Evolutionary conservation across 1,140 invertebrate species (phyloP).

Genomic region (Drosophila lini): DNA sequence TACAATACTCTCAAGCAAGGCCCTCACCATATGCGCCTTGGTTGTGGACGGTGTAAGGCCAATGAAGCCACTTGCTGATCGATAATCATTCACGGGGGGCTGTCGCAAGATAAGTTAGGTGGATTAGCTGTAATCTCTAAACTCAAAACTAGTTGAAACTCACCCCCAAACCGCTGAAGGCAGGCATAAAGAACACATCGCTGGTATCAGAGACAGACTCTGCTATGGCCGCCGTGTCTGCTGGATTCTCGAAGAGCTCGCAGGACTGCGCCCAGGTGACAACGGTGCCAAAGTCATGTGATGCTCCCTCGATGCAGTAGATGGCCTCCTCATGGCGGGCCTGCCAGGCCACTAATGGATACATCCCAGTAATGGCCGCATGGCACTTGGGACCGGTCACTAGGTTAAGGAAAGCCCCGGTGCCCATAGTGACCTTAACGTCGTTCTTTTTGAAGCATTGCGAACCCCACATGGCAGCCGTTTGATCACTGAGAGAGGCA

Average conservation of each 20-base stretch:
- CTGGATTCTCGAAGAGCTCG: conserved; percentile 89
- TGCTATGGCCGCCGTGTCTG: conserved; percentile 90
- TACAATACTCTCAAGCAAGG: conserved; percentile 94
- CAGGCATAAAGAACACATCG: conserved; percentile 95
- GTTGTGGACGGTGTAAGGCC: conserved; percentile 92
- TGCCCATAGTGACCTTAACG: conserved; percentile 97
- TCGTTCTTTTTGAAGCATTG: conserved; percentile 93
- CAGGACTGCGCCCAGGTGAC: conserved; percentile 93
- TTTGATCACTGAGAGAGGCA: conserved; percentile 89
- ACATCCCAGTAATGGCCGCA: conserved; percentile 91
- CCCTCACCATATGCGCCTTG: conserved; percentile 91
- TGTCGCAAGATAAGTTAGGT: conserved; percentile 83
- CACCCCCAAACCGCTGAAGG: conserved; percentile 95
- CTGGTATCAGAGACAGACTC: conserved; percentile 89
- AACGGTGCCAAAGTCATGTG: conserved; percentile 94
- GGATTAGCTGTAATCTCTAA: conserved; percentile 5
- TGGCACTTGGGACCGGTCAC: conserved; percentile 92
- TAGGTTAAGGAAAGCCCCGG: conserved; percentile 95
- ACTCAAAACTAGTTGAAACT: conserved; percentile 43
- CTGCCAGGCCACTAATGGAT: conserved; percentile 96
- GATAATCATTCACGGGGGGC: conserved; percentile 94
- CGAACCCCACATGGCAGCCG: conserved; percentile 96
- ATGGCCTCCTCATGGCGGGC: conserved; percentile 83
- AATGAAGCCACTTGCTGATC: conserved; percentile 92
- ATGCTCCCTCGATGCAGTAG: conserved; percentile 93